Base-by-base conservation (phyloP, 2,888 invertebrate species). In the Romanomermis culicivorax region DNA sequence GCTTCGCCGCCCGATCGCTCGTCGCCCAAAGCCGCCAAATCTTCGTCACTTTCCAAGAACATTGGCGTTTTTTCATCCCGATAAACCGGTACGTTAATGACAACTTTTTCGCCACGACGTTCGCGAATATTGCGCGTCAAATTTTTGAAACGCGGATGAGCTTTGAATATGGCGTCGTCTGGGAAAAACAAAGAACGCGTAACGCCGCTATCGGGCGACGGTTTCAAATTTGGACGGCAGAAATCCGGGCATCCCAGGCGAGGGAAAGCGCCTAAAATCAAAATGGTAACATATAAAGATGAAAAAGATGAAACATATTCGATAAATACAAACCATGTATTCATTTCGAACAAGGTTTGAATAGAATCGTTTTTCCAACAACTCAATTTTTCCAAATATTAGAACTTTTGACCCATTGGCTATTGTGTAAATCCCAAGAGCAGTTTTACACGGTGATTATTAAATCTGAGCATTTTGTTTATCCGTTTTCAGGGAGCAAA, bases 31-130 rank as follows among this genome's bases (percentile, higher is more conserved):
- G 61, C 59, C 4, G 66, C 61, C 23, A 78, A 71, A 63, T 78
- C 75, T 65, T 81, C 81, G 23, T 23, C n/a, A 36, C 11, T 11
- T 58, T 74, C 68, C 63, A 88, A 83, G 2, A 70, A 70, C 1
- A 59, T 54, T 7, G 62, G 59, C 1, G 72, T 72, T 50, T 69
- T 65, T 42, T 55, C 60, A 57, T 72, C 72, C 57, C 65, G 68
- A 82, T 70, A 79, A 88, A 68, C 80, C 70, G 95, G 95, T 67
- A 97, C 76, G 74, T 97, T 91, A 60, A 97, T 93, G 57, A 84
- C 82, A 23, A 93, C 88, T 74, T 93, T 95, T 72, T 87, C 85
- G 53, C 87, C 87, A 59, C 95, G 77, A 63, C 97, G 76, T 65
- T 81, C 73, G 55, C 93, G 78, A 60, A 99, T 93, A 70, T 97